Evolutionary conservation across 2,113 vertebrate genomes (phyloP), one percentile per base, ranked within the genome.

Genomic region (Bambusicola thoracicus): DNA sequence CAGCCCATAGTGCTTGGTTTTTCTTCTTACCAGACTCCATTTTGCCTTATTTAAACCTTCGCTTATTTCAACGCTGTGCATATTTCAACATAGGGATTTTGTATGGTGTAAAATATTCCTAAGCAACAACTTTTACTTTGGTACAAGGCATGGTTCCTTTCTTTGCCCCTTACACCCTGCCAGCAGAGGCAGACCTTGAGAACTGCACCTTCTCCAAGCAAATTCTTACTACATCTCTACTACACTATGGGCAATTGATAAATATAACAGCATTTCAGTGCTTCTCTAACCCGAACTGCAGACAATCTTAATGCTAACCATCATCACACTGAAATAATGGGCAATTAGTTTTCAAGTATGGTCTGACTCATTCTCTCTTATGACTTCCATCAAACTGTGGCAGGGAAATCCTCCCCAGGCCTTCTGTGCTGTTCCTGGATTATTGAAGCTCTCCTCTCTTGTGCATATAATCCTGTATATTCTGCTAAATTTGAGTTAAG

Each of bases 331-430:
- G 8, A 44, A 38, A 66, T 70, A 95, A 90, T 18, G 25, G 51
- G 44, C 68, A 94, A 85, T 82, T 81, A 81, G 62, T 56, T 91
- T 87, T 73, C 43, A 77, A 80, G 56, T 74, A 29, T 41, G 21
- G 44, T 59, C 79, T 77, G 72, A 90, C 40, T 91, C 55, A 25
- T 49, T 77, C 55, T 69, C 4, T 89, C 53, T 48, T 88, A 62
- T 19, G 41, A 80, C 70, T 41, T 55, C 68, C 41, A 48, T 83
- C 86, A 92, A 92, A 78, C 15, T 78, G 25, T 30, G 48, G 61
- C 92, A 90, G 83, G 63, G 68, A 93, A 85, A 91, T 81, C 41
- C 80, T 86, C 74, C 55, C 55, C 51, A 58, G 90, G 29, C 38
- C 63, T 67, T 70, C 41, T 27, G 21, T 13, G 38, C 56, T 61